Conservation (phyloP, 2,888 invertebrate genomes). For the Melangyna quadrimaculata region DNA sequence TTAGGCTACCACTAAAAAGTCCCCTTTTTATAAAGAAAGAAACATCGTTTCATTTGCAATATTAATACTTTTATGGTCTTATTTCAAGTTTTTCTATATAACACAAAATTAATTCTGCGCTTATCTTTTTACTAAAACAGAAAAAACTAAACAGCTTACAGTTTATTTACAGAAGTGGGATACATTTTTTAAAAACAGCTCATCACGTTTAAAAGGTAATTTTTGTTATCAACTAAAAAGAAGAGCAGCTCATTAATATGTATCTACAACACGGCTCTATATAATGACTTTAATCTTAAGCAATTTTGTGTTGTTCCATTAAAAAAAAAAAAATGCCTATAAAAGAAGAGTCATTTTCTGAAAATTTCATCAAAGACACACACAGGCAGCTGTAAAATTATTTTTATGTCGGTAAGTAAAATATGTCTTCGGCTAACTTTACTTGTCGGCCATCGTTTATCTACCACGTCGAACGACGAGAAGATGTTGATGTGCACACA, state of each 20-base stretch:
- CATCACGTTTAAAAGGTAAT: neutral
- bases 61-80: neutral
- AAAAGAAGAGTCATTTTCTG: conserved; percentile 3
- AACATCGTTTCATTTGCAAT: neutral
- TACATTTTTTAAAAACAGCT: neutral
- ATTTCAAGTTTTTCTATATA: neutral
- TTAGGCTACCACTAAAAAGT: neutral
- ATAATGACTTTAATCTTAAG: conserved; percentile 1
- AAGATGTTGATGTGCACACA: conserved; percentile 33
- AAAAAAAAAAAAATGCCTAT: neutral
- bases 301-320: conserved; percentile 24
- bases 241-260: neutral
- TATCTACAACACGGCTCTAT: neutral
- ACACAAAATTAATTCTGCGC: neutral
- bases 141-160: neutral
- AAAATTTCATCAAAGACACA: conserved; percentile 27
- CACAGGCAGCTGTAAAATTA: conserved; percentile 39
- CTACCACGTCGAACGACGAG: no score
- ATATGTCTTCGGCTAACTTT: conserved; percentile 25
- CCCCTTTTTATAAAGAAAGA: neutral
- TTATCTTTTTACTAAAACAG: neutral
- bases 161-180: neutral
- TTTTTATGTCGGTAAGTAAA: conserved; percentile 30
- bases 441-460: conserved; percentile 37
- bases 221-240: neutral